Evolutionary conservation across 2,797 vertebrate species (phyloP).

Genomic region (Acrocephalus scirpaceus): DNA sequence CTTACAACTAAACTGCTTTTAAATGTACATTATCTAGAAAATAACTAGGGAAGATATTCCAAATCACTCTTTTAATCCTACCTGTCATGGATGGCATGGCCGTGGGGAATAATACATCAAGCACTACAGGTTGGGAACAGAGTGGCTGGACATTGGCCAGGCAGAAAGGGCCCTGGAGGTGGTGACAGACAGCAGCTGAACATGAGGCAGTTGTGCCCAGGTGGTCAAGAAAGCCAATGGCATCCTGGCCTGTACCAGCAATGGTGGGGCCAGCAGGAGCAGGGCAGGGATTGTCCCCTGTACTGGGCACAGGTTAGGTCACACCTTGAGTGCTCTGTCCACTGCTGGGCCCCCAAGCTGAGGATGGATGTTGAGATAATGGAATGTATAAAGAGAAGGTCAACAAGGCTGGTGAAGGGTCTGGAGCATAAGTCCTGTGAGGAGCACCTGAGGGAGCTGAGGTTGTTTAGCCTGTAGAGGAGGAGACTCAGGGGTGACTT

Average conservation of each 20-base stretch:
- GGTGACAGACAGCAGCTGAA: background rate
- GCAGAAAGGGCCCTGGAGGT: fast-evolving
- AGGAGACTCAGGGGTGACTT: background rate
- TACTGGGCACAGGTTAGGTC: fast-evolving
- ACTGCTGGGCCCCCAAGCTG: fast-evolving
- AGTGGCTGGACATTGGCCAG: background rate
- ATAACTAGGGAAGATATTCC: background rate
- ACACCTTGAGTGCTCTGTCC: background rate
- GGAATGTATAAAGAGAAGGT: background rate
- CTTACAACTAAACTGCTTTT: background rate
- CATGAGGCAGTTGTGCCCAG: background rate
- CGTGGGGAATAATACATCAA: background rate
- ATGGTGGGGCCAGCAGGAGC: fast-evolving
- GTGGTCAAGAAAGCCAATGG: background rate
- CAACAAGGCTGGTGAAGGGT: fast-evolving
- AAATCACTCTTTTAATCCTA: background rate
- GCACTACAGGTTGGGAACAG: no score
- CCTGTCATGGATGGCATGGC: background rate
- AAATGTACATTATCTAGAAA: background rate
- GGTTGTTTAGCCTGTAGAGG: background rate
- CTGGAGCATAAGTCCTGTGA: background rate
- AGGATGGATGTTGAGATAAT: background rate
- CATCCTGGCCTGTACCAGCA: background rate
- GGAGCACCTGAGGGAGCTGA: background rate
- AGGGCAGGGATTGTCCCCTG: no score